phyloP scores from a whole-genome alignment of 2,888 invertebrate genomes.

The Thymelicus sylvestris region DNA sequence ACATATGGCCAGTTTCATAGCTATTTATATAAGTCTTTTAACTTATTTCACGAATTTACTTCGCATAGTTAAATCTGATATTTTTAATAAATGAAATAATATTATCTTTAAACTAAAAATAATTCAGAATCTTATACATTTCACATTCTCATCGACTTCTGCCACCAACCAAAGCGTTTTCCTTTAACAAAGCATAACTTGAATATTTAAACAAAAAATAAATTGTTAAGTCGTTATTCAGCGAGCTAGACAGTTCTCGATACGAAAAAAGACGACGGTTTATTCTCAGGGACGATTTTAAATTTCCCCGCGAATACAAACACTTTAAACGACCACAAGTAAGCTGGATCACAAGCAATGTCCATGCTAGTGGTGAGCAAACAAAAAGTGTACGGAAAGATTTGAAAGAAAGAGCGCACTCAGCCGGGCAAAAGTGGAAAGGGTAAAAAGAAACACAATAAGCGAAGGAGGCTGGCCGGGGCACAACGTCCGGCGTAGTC shows the following conservation, averaged over 20 bases:
- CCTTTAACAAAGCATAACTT: too few species aligned
- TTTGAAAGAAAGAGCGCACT: constrained; percentile 68
- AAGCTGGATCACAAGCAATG: constrained; percentile 65
- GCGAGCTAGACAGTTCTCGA: not conserved
- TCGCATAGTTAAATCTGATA: not conserved
- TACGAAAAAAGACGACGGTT: not conserved
- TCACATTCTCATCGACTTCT: too few species aligned
- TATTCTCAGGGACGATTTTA: constrained; percentile 16
- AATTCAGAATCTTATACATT: too few species aligned
- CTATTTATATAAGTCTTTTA: not conserved
- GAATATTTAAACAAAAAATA: not conserved
- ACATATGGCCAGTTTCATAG: constrained; percentile 41
- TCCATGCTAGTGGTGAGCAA: constrained; percentile 65
- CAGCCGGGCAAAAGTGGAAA: constrained; percentile 65
- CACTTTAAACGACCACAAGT: constrained; percentile 42
- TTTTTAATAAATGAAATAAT: too few species aligned
- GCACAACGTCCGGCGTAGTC: constrained; percentile 65
- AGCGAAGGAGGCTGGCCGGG: constrained; percentile 61
- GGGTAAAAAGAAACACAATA: constrained; percentile 72
- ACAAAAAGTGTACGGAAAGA: constrained; percentile 64
- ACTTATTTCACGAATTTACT: not conserved
- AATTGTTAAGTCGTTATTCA: not conserved
- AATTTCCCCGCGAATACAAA: constrained; percentile 28
- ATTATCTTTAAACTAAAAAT: too few species aligned
- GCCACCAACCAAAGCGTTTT: too few species aligned